Evolutionary conservation across 1,140 invertebrate genomes (phyloP).

Genomic region (Augochlora pura): DNA sequence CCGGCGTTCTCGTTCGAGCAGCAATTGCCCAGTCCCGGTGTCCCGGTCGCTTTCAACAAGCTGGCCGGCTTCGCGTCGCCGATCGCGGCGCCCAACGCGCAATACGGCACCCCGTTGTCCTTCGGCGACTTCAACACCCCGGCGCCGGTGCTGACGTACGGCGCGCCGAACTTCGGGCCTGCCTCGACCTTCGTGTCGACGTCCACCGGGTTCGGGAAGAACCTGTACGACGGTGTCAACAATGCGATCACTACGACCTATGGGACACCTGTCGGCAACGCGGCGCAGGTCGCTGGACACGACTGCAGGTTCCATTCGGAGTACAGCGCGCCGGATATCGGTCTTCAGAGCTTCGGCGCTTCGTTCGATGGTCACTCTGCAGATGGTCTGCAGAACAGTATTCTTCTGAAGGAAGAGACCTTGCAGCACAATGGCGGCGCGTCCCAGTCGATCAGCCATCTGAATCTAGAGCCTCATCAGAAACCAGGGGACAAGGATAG

Average conservation of each 20-base stretch:
- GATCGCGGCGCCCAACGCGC: constrained; percentile 73
- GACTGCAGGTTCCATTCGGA: constrained; percentile 63
- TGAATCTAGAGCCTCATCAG: constrained; percentile 68
- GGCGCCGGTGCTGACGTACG: constrained; percentile 73
- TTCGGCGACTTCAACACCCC: constrained; percentile 75
- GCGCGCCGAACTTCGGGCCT: constrained; percentile 76
- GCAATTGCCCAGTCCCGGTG: constrained; percentile 65
- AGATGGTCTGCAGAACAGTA: not conserved
- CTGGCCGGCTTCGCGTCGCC: constrained; percentile 43
- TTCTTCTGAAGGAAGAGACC: constrained; percentile 20
- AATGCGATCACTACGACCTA: constrained; percentile 67
- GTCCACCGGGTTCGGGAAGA: constrained; percentile 62
- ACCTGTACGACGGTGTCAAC: constrained; percentile 69
- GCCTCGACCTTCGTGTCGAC: constrained; percentile 63
- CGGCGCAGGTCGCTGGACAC: constrained; percentile 47
- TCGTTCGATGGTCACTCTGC: not conserved
- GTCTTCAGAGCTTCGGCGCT: not conserved
- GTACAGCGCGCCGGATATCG: constrained; percentile 21
- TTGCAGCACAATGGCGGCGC: constrained; percentile 39
- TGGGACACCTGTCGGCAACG: constrained; percentile 65
- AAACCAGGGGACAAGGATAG: constrained; percentile 72
- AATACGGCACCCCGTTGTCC: constrained; percentile 75
- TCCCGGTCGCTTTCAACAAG: constrained; percentile 66
- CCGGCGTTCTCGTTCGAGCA: constrained; percentile 60
- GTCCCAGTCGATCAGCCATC: constrained; percentile 66